phyloP scores from a whole-genome alignment of 2,797 vertebrate species.

The Perodicticus potto region DNA sequence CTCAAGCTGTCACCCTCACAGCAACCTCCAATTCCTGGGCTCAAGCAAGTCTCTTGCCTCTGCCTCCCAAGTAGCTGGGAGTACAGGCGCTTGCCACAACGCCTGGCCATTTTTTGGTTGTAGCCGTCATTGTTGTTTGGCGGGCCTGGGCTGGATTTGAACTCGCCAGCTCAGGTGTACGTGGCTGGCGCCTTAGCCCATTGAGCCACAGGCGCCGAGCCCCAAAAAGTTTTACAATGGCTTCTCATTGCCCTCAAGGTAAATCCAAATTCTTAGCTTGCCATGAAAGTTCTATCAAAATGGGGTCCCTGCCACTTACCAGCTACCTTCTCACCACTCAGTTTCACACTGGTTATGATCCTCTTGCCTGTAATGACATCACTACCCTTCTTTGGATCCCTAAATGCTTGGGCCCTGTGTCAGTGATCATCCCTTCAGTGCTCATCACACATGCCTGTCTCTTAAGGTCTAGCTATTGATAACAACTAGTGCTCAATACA shows the following conservation, averaged over 20 bases:
- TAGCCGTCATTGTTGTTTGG: too few relatives aligned
- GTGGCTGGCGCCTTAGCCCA: too few relatives aligned
- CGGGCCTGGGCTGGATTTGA: too few relatives aligned
- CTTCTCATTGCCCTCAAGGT: background rate
- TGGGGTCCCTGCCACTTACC: background rate
- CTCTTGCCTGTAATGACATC: background rate
- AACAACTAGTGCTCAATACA: background rate
- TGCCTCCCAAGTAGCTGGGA: too few relatives aligned
- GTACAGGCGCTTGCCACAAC: too few relatives aligned
- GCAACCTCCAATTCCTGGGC: too few relatives aligned
- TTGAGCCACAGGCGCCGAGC: too few relatives aligned
- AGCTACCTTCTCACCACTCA: background rate
- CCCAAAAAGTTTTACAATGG: background rate
- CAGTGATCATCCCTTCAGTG: background rate
- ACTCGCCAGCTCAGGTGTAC: too few relatives aligned
- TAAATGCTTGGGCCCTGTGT: background rate
- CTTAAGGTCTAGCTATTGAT: background rate
- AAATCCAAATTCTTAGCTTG: background rate
- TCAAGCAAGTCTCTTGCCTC: too few relatives aligned
- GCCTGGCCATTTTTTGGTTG: too few relatives aligned
- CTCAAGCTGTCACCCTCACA: too few relatives aligned
- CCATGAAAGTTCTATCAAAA: background rate
- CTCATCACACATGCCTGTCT: background rate
- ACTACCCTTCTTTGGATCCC: background rate
- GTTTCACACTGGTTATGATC: background rate